These are phyloP conservation scores for Linnaemya vulpina DNA, from an alignment of 2,888 invertebrate genomes.

Conservation along the genomic window DNA sequence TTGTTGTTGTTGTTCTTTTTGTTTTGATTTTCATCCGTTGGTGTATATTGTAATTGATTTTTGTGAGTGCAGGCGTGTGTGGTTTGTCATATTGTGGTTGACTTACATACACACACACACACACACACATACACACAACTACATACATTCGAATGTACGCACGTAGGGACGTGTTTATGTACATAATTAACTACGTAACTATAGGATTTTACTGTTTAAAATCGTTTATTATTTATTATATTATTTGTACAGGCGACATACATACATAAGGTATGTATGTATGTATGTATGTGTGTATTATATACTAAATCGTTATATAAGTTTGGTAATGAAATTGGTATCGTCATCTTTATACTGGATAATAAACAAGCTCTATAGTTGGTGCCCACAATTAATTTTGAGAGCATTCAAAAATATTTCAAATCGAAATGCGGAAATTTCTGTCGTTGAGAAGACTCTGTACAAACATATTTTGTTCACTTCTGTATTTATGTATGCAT, in stretches of 20 bases:
- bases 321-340: too few relatives aligned
- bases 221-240: too few relatives aligned
- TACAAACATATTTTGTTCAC: background rate
- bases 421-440: constrained; percentile 39
- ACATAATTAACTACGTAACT: too few relatives aligned
- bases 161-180: background rate
- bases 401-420: too few relatives aligned
- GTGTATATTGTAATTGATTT: constrained; percentile 43
- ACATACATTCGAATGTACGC: background rate
- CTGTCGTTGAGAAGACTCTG: constrained; percentile 8
- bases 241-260: too few relatives aligned
- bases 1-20: constrained; percentile 12
- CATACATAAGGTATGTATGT: too few relatives aligned
- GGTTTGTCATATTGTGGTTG: constrained; percentile 33
- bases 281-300: background rate
- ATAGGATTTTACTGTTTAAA: background rate
- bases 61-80: constrained; percentile 23
- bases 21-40: constrained; percentile 51
- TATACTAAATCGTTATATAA: too few relatives aligned
- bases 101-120: background rate
- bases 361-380: too few relatives aligned
- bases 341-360: too few relatives aligned
- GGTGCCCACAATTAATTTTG: background rate
- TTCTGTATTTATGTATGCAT: constrained; percentile 3
- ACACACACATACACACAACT: background rate